These are phyloP conservation scores for Myrmecobius fasciatus DNA, from an alignment of 2,113 vertebrate species.

Conservation along the genomic window DNA sequence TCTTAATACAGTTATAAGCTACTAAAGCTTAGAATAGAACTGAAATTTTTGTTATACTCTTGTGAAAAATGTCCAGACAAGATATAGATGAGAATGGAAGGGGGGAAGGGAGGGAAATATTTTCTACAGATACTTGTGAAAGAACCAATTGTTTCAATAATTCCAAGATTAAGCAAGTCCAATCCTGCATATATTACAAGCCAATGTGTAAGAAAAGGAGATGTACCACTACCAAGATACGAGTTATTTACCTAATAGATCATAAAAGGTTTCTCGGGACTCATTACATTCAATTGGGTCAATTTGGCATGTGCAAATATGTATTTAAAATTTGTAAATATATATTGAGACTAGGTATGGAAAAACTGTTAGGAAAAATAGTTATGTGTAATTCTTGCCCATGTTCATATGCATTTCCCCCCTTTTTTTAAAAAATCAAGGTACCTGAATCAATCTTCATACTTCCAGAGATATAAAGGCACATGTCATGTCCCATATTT, in stretches of 20 bases:
- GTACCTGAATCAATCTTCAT: background rate
- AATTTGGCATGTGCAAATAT: conserved; percentile 68
- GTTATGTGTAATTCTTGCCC: background rate
- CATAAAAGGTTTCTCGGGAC: conserved; percentile 75
- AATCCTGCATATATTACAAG: conserved; percentile 52
- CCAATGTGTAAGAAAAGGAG: conserved; percentile 54
- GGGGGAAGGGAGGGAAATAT: fast-evolving
- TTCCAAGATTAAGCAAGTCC: conserved; percentile 41
- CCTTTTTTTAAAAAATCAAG: background rate
- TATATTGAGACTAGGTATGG: conserved; percentile 56
- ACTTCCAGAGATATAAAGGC: conserved; percentile 54
- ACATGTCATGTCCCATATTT: background rate
- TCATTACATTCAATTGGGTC: conserved; percentile 68
- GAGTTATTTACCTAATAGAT: conserved; percentile 78
- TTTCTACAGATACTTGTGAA: conserved; percentile 13
- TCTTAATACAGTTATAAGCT: background rate
- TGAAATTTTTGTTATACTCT: background rate
- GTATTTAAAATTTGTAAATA: conserved; percentile 75
- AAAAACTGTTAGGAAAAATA: background rate
- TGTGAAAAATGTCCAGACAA: background rate
- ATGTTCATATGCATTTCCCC: background rate
- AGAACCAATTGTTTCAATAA: background rate
- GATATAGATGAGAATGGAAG: background rate
- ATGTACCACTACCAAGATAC: conserved; percentile 25
- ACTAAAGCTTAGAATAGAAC: background rate